These are phyloP conservation scores for Oophaga pumilio DNA, from an alignment of 2,113 vertebrate species.

Conservation along the genomic window DNA sequence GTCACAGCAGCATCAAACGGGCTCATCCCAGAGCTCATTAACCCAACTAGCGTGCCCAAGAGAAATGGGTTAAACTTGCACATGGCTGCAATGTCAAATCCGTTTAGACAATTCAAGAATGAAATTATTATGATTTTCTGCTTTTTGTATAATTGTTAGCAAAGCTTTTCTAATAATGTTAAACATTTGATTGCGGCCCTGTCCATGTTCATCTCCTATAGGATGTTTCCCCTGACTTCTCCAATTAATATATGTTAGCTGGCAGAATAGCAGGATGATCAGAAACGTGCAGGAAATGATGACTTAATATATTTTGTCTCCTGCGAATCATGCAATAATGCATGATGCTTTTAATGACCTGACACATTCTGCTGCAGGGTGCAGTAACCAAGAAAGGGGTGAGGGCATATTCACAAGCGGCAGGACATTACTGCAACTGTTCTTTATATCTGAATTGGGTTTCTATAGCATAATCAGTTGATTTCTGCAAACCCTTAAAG, in stretches of 20 bases:
- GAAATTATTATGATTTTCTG: background rate
- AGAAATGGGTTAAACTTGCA: constrained; percentile 13
- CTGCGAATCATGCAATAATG: background rate
- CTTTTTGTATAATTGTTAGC: background rate
- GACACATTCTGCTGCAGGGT: background rate
- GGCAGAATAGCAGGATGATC: background rate
- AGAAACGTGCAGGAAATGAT: background rate
- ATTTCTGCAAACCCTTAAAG: no score
- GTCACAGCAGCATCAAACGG: constrained; percentile 43
- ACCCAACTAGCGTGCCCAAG: background rate
- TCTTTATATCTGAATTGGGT: background rate
- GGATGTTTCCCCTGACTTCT: background rate
- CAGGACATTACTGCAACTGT: background rate
- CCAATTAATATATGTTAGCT: background rate
- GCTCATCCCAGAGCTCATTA: constrained; percentile 51
- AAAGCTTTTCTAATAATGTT: background rate
- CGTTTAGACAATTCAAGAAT: background rate
- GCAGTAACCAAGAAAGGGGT: background rate
- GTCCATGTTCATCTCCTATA: background rate
- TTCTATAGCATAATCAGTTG: no score
- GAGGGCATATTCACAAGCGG: background rate
- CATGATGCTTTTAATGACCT: background rate
- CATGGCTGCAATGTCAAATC: background rate
- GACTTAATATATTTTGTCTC: background rate
- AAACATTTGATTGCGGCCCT: background rate